Base-by-base conservation (phyloP, 1,140 invertebrate species). In the Pseudomyrmex cubaensis region DNA sequence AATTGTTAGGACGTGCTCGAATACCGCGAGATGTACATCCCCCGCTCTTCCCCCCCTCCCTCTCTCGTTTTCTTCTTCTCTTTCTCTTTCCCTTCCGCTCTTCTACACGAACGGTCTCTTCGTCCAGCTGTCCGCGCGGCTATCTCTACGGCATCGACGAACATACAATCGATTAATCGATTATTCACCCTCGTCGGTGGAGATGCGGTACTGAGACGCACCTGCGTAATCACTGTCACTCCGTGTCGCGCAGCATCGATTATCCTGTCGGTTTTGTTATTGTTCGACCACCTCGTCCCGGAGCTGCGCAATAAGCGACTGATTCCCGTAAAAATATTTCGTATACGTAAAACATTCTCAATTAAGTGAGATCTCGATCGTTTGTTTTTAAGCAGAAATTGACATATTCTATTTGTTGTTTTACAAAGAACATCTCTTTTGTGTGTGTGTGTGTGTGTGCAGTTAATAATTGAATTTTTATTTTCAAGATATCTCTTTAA, bases 1-100 rank as follows among this genome's bases (percentile, higher is more conserved):
- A 91, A 91, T 91, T 91, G 90, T 91, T 91, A 83, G 87, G 87
- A 91, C 84, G 87, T 78, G 82, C 73, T 87, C 85, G 87, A 89
- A 90, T 91, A 87, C 89, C 73, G 70, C 77, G 74, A 67, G 57
- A 76, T 69, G 78, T 52, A 70, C 22, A 35, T 56, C 50, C 56
- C 78, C 9, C 74, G 57, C 80, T 62, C 22, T 72, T 52, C 50
- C 5, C 35, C 25, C 5, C 35, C 0, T 7, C 5, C 7, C 35
- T 7, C 5, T 7, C 35, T 35, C 35, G 35, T 35, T 35, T 35
- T 35, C 2, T 35, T 63, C 35, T 52, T 15, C 50, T 82, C 62
- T 63, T 46, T 82, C 46, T 57, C 46, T 82, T 59, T 73, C 62
- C 12, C 62, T 61, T 64, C 17, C 15, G 50, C 17, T 75, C 50